Evolutionary conservation across 92 coral and sea anemone genomes (phyloP).

Genomic region (Epizoanthus illoricatus): DNA sequence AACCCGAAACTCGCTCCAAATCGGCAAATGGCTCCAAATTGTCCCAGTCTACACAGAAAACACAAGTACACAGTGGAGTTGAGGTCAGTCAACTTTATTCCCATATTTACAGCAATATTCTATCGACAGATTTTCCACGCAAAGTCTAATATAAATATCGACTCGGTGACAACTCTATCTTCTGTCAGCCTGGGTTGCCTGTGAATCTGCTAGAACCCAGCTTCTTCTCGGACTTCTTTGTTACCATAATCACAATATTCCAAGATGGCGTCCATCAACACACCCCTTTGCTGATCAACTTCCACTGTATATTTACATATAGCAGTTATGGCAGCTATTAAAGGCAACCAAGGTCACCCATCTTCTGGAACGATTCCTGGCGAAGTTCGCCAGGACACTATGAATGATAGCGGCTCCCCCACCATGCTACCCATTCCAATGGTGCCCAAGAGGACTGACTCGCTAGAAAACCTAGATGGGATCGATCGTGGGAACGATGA

Average conservation of each 20-base stretch:
- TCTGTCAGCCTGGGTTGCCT: too few species aligned
- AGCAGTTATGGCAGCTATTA: slow-evolving; percentile 2
- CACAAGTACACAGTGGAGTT: too few species aligned
- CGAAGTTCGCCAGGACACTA: slow-evolving; percentile 6
- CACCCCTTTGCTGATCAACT: slow-evolving; percentile 5
- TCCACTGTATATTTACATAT: not conserved
- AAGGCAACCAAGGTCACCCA: slow-evolving; percentile 21
- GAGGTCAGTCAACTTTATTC: too few species aligned
- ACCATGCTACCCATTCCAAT: not conserved
- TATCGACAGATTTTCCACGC: too few species aligned
- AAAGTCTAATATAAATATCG: too few species aligned
- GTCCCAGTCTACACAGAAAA: too few species aligned
- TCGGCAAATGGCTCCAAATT: too few species aligned
- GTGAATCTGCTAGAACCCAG: not conserved
- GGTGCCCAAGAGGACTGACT: slow-evolving; percentile 28
- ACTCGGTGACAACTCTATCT: too few species aligned
- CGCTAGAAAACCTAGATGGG: slow-evolving; percentile 31
- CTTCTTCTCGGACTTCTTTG: not conserved
- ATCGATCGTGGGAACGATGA: slow-evolving; percentile 40
- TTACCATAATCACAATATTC: not conserved
- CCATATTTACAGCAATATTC: too few species aligned
- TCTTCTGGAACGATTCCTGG: slow-evolving; percentile 31
- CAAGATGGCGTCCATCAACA: slow-evolving; percentile 21
- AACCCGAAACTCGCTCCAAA: too few species aligned
- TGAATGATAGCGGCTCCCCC: not conserved